Base-by-base conservation (phyloP, 1,140 invertebrate genomes). In the Arctopsyche grandis region DNA sequence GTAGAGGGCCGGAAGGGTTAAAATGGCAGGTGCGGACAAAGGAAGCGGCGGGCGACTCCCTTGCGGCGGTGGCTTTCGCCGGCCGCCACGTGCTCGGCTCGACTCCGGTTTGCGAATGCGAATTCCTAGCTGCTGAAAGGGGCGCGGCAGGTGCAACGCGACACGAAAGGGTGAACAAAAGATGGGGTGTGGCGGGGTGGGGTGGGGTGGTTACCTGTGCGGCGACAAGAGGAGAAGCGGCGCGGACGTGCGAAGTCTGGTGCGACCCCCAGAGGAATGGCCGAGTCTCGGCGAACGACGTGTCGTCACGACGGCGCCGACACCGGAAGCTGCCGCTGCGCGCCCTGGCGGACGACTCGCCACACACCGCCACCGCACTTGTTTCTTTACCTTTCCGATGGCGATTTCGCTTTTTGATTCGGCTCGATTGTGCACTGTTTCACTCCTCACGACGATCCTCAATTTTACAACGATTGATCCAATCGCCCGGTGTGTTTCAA, bases 251-350 rank as follows among this genome's bases (percentile, higher is more conserved):
- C 22, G 21, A 66, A 26, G 14, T 29, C 24, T 9, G 4, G 24
- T 16, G 58, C 74, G 74, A 44, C 29, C 56, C 74, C 74, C 52
- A 56, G 43, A 22, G 43, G 74, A 76, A 76, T 76, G 74, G 74
- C 7, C 74, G 74, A 76, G n/a, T n/a, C n/a, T n/a, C n/a, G n/a
- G 74, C 9, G 19, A 66, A 52, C 38, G 16, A 76, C 74, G 74
- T 76, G 74, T 76, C 74, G 74, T 58, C 74, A 63, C 56, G 10
- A n/a, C 22, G n/a, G 0, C 1, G 24, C 9, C 74, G 56, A 48
- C 26, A 29, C 74, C 74, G 74, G 74, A 76, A 76, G 56, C 22
- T 14, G 70, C 14, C 74, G 58, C 38, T 3, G n/a, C 46, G 29
- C 56, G 7, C 56, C 24, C 52, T 22, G 5, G 22, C 44, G 46